These are phyloP conservation scores for Morelia viridis DNA, from an alignment of 2,797 vertebrate genomes.

Conservation along the genomic window DNA sequence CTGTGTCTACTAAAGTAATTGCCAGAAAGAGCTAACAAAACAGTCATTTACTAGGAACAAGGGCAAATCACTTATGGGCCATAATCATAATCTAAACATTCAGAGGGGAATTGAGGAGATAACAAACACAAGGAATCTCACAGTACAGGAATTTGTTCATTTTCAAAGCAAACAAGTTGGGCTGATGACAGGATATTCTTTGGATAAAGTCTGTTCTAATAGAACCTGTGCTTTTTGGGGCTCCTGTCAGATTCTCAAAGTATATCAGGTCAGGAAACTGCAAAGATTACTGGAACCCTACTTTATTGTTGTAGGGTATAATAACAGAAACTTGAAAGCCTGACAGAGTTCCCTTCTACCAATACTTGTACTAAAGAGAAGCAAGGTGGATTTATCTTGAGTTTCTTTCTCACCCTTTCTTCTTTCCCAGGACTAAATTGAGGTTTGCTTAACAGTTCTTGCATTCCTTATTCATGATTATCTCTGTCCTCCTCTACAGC, in stretches of 20 bases:
- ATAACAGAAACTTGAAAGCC: neutral
- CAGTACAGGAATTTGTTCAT: neutral
- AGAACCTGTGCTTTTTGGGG: too few species aligned
- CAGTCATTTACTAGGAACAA: neutral
- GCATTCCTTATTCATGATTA: neutral
- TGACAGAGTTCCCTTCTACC: neutral
- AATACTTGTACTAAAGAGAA: neutral
- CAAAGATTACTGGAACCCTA: neutral
- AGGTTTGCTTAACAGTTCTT: neutral
- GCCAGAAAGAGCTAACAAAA: neutral
- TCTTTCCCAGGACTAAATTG: neutral
- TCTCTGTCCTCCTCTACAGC: neutral
- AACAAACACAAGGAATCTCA: neutral
- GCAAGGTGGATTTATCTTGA: neutral
- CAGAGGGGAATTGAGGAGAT: neutral
- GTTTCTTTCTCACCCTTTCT: neutral
- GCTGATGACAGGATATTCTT: neutral
- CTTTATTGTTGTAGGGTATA: neutral
- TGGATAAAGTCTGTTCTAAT: neutral
- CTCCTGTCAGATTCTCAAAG: neutral
- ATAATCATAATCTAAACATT: slow-evolving; percentile 2
- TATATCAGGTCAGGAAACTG: neutral
- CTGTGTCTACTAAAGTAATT: slow-evolving; percentile 11
- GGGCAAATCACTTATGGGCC: slow-evolving; percentile 2
- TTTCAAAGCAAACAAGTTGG: neutral